Evolutionary conservation across 2,888 invertebrate species (phyloP).

Genomic region (Perizoma affinitatum): DNA sequence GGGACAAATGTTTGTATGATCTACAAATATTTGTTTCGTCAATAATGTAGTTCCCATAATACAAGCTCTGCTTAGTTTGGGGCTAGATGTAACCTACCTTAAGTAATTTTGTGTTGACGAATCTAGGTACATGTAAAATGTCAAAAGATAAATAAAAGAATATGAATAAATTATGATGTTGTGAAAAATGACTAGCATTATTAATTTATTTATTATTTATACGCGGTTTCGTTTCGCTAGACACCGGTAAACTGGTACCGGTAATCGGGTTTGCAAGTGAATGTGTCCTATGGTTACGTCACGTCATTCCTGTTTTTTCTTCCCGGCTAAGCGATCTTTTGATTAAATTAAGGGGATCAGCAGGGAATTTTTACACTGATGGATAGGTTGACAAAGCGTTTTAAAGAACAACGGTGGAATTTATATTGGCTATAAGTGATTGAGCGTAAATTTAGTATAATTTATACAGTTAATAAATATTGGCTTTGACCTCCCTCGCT

Average conservation of each 20-base stretch:
- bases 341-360: conserved; percentile 83
- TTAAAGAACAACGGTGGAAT: conserved; percentile 73
- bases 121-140: no score
- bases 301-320: conserved; percentile 79
- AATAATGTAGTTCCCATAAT: no score
- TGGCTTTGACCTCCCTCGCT: conserved; percentile 49
- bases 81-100: no score
- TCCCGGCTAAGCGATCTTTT: conserved; percentile 80
- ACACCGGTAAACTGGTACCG: background rate
- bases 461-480: conserved; percentile 76
- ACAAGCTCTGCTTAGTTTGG: no score
- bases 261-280: conserved; percentile 11
- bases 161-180: no score
- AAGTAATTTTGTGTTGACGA: no score
- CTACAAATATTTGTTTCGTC: no score
- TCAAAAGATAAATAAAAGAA: no score
- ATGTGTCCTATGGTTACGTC: conserved; percentile 66
- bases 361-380: conserved; percentile 81
- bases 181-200: no score
- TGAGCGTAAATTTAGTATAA: conserved; percentile 72
- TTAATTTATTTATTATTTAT: no score
- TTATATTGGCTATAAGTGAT: conserved; percentile 81
- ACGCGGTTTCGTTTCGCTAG: no score
- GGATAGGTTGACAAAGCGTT: conserved; percentile 82
- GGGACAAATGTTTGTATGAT: no score